Base-by-base conservation (phyloP, 2,888 invertebrate species). In the Lithophane socia region DNA sequence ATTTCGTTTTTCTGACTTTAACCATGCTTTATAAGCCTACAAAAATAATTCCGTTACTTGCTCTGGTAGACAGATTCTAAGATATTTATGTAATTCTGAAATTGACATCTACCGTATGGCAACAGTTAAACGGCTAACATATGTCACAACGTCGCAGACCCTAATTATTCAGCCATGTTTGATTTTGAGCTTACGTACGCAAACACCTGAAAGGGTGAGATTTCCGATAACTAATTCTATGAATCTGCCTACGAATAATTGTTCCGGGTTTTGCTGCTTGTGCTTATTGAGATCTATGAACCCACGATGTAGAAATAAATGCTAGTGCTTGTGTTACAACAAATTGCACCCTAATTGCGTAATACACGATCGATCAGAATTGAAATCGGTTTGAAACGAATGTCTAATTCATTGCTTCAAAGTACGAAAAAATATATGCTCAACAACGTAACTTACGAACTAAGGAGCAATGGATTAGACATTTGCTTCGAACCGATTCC, bases 111-210 rank as follows among this genome's bases (percentile, higher is more conserved):
- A 21, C 12, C 4, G 1, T 12, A 37, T 29, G 56, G n/a, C 13
- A 72, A 52, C 58, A 7, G 44, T n/a, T 56, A 63, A 79, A 66
- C 66, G 52, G 61, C 42, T 24, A 60, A 72, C 76, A 70, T 52
- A 63, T 63, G 75, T 79, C 73, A 73, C 52, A 61, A 64, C 18
- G 44, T 52, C 18, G 4, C 18, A 44, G 37, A 86, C 86, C 81
- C 73, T 77, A 81, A 86, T 86, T 86, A 86, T 47, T 81, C 79
- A 84, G 52, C 60, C 42, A 47, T 84, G 71, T 86, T 86, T 75
- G 78, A 70, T 64, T 70, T 78, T 70, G 29, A 75, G 82, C 58
- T 77, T 42, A 47, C 47, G n/a, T 49, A 85, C 24, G 54, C 71
- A 75, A 73, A 79, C 64, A 66, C 54, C 69, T 70, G 42, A 37